phyloP scores from a whole-genome alignment of 2,888 invertebrate species.

The Drosophila aldrichi region DNA sequence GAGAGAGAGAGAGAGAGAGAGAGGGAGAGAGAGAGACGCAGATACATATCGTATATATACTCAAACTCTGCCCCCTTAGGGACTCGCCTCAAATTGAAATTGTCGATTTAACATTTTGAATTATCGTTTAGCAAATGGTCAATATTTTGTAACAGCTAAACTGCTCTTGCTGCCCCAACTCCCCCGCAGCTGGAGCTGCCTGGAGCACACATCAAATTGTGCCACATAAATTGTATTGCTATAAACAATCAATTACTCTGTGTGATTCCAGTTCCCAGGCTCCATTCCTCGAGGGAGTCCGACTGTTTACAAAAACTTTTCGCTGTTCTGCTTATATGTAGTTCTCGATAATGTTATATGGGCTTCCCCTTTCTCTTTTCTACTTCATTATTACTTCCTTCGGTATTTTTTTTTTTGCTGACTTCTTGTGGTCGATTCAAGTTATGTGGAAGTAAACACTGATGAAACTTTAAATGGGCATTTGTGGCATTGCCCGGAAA shows the following conservation, averaged over 20 bases:
- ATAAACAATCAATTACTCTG: constrained; percentile 82
- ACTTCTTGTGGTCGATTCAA: constrained; percentile 10
- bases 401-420: neutral
- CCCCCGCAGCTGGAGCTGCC: constrained; percentile 7
- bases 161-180: neutral
- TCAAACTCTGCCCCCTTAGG: constrained; percentile 26
- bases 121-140: constrained; percentile 80
- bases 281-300: constrained; percentile 40
- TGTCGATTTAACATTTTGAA: constrained; percentile 81
- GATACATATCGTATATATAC: constrained; percentile 33
- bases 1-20: neutral
- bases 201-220: constrained; percentile 54
- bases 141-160: constrained; percentile 59
- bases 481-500: constrained; percentile 14
- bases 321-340: constrained; percentile 36
- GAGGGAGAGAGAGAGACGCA: neutral
- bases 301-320: constrained; percentile 44
- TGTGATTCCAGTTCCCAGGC: constrained; percentile 49
- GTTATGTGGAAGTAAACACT: constrained; percentile 46
- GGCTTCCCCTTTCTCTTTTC: constrained; percentile 1
- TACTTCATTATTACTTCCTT: constrained; percentile 11
- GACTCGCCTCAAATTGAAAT: constrained; percentile 70
- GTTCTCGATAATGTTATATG: constrained; percentile 25
- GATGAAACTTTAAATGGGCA: constrained; percentile 35
- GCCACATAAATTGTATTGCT: constrained; percentile 74